A percentile compares a stretch with the other conserved stretches of the same genome.
Evolutionary conservation across 2,888 invertebrate species (phyloP).

Genomic region (Ypsolopha sequella): DNA sequence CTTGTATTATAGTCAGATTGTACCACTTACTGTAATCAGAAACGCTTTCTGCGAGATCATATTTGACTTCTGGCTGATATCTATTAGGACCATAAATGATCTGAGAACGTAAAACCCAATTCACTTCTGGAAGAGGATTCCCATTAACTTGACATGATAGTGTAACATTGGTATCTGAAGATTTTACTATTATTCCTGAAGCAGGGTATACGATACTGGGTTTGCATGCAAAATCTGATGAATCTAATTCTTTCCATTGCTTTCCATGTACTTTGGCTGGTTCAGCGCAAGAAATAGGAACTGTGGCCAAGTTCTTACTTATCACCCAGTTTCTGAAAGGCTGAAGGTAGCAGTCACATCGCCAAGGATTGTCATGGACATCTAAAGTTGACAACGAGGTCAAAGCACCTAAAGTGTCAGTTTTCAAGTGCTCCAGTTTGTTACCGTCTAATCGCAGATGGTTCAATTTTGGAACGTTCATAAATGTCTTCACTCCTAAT

Average conservation of each 20-base stretch:
- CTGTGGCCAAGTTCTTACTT: constrained; percentile 79
- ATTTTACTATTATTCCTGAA: constrained; percentile 69
- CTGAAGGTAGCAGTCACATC: constrained; percentile 87
- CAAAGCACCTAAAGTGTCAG: constrained; percentile 75
- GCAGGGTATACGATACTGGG: constrained; percentile 80
- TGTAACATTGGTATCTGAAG: constrained; percentile 76
- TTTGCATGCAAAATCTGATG: constrained; percentile 85
- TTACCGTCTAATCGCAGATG: constrained; percentile 81
- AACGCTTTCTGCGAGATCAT: constrained; percentile 40
- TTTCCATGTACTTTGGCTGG: constrained; percentile 77
- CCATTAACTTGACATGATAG: constrained; percentile 82
- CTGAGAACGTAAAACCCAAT: constrained; percentile 78
- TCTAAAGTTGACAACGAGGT: constrained; percentile 79
- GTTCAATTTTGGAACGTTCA: constrained; percentile 75
- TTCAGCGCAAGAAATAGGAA: constrained; percentile 79
- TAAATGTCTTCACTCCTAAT: constrained; percentile 79
- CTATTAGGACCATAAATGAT: constrained; percentile 67
- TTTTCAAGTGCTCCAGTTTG: constrained; percentile 75
- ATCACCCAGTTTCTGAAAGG: constrained; percentile 83
- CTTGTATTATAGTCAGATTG: constrained; percentile 77
- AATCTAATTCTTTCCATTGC: constrained; percentile 78
- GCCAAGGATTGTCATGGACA: constrained; percentile 87
- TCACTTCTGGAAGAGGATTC: constrained; percentile 81
- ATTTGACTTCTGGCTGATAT: constrained; percentile 63
- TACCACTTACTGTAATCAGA: constrained; percentile 69